Conservation (phyloP, 2,797 vertebrate genomes). For the Toxotes lorentzi region DNA sequence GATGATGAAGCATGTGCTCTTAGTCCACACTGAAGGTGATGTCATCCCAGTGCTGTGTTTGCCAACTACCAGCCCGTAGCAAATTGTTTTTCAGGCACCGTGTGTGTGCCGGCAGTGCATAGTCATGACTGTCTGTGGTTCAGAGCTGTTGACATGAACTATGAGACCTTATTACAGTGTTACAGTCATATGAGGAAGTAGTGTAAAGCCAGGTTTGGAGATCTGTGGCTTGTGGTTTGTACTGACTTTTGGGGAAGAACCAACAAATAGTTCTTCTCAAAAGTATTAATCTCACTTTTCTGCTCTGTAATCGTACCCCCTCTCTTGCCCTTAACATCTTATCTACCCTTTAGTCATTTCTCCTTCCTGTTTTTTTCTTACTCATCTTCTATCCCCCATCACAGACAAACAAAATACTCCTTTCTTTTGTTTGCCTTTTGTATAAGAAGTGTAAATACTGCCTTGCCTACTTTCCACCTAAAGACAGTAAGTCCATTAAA, state of each 20-base stretch:
- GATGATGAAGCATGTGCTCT: conserved; percentile 49
- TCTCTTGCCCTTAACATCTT: background rate
- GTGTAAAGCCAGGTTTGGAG: background rate
- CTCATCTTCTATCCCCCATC: conserved; percentile 8
- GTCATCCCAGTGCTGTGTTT: conserved; percentile 64
- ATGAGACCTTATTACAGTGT: conserved; percentile 22
- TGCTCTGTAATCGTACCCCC: background rate
- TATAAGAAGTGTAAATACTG: conserved; percentile 40
- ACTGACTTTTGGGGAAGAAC: background rate
- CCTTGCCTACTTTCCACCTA: background rate
- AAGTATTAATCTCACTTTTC: conserved; percentile 2
- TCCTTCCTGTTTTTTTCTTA: conserved; percentile 8
- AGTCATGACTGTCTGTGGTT: conserved; percentile 19
- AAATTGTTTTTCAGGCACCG: conserved; percentile 45
- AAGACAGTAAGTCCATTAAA: background rate
- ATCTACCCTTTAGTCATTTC: conserved; percentile 2
- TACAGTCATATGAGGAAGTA: conserved; percentile 23
- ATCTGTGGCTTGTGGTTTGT: conserved; percentile 41
- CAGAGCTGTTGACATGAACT: conserved; percentile 25
- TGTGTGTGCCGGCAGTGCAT: conserved; percentile 21
- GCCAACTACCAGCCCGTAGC: conserved; percentile 26
- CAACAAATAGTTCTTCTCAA: background rate
- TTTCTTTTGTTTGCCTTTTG: conserved; percentile 1
- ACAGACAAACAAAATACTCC: conserved; percentile 12
- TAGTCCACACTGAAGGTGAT: conserved; percentile 60